A percentile compares a stretch with the other conserved stretches of the same genome.
Evolutionary conservation across 2,888 invertebrate species (phyloP).

Genomic region (Dynastes tityus): DNA sequence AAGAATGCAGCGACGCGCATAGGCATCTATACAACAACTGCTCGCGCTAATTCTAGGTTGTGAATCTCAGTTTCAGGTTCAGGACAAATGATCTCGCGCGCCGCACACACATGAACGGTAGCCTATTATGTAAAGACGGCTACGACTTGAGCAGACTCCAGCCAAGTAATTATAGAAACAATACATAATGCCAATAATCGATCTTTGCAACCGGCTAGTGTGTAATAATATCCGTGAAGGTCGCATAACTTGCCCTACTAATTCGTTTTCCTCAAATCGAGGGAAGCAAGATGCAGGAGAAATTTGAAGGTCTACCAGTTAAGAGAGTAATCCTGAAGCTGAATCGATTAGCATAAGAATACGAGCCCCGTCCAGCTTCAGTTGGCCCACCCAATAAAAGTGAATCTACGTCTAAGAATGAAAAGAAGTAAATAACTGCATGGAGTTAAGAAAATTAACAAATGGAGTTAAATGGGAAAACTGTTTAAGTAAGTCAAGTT

Average conservation of each 20-base stretch:
- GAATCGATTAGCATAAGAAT: too few relatives aligned
- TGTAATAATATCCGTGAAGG: conserved; percentile 30
- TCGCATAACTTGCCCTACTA: conserved; percentile 26
- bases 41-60: conserved; percentile 57
- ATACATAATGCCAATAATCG: conserved; percentile 38
- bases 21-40: conserved; percentile 50
- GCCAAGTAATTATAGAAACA: conserved; percentile 36
- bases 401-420: too few relatives aligned
- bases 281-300: not conserved
- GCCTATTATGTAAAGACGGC: conserved; percentile 56
- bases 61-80: conserved; percentile 56
- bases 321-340: too few relatives aligned
- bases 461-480: too few relatives aligned
- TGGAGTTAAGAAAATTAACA: too few relatives aligned
- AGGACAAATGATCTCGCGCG: conserved; percentile 46
- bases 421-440: too few relatives aligned
- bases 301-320: not conserved
- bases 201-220: conserved; percentile 16
- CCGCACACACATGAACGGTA: conserved; percentile 34
- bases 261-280: not conserved
- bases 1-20: conserved; percentile 56
- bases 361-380: too few relatives aligned
- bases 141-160: conserved; percentile 15
- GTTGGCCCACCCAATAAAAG: too few relatives aligned
- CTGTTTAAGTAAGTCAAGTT: too few relatives aligned